phyloP scores from a whole-genome alignment of 2,113 vertebrate genomes.

The Otus sunia region DNA sequence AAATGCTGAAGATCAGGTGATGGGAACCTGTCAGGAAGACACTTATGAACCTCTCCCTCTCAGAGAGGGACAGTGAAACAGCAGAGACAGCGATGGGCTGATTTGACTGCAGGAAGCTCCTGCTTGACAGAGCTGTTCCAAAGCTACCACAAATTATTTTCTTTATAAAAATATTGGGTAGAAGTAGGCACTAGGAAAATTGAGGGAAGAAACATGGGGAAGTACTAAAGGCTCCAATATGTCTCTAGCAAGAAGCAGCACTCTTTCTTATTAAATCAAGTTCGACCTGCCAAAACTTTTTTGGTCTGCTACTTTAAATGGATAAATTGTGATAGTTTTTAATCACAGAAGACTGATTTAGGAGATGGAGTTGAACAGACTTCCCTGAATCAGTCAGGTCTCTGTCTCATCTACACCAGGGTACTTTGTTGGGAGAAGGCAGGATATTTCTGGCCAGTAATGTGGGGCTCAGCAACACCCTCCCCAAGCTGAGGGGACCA shows the following conservation, averaged over 20 bases:
- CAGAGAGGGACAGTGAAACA: neutral
- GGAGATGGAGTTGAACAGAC: neutral
- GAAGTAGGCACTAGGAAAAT: neutral
- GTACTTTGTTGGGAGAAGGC: neutral
- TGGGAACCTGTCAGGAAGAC: neutral
- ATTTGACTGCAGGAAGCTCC: neutral
- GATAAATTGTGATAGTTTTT: neutral
- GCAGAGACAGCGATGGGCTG: neutral
- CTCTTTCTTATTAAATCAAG: neutral
- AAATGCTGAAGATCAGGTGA: neutral
- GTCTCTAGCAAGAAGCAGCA: rapidly evolving
- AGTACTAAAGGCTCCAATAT: neutral
- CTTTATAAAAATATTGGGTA: neutral
- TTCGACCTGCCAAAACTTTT: neutral
- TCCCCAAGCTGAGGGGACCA: neutral
- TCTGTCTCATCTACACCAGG: neutral
- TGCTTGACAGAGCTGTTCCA: neutral
- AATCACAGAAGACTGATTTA: neutral
- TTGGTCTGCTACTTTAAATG: neutral
- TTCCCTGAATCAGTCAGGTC: neutral
- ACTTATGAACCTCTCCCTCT: neutral
- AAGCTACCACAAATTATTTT: neutral
- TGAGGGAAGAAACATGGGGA: neutral
- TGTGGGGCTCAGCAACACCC: neutral
- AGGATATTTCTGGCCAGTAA: neutral